These are phyloP conservation scores for Metopolophium dirhodum DNA, from an alignment of 1,140 invertebrate species.

Conservation along the genomic window DNA sequence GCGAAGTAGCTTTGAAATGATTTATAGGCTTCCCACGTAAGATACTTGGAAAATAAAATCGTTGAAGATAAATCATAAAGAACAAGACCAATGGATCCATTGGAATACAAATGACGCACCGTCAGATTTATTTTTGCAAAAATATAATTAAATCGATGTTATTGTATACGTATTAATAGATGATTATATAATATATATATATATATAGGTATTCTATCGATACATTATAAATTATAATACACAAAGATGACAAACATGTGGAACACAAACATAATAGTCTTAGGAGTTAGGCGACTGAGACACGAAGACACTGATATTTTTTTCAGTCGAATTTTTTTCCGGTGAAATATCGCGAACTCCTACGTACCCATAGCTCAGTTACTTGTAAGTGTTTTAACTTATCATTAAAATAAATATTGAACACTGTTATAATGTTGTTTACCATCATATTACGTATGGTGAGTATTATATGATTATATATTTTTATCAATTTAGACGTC, in stretches of 20 bases:
- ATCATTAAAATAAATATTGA: neutral
- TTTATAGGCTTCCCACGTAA: conserved; percentile 2
- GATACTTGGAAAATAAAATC: neutral
- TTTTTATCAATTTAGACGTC: neutral
- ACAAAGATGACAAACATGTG: neutral
- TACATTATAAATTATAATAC: neutral
- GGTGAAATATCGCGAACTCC: neutral
- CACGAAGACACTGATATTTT: neutral
- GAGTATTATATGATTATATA: neutral
- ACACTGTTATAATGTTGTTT: neutral
- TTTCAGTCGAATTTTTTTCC: neutral
- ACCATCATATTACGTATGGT: neutral
- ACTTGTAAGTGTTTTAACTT: neutral
- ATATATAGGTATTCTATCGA: neutral
- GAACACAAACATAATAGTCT: neutral
- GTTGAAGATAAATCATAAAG: neutral
- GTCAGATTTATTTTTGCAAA: neutral
- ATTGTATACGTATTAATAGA: neutral
- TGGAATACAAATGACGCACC: neutral
- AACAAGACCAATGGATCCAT: neutral
- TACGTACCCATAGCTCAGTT: neutral
- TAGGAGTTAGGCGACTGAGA: neutral
- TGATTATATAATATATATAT: neutral
- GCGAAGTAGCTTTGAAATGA: neutral
- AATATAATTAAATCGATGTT: neutral